Evolutionary conservation across 2,113 vertebrate genomes (phyloP), one percentile per base, ranked within the genome.

Genomic region (Herpetotheres cachinnans): DNA sequence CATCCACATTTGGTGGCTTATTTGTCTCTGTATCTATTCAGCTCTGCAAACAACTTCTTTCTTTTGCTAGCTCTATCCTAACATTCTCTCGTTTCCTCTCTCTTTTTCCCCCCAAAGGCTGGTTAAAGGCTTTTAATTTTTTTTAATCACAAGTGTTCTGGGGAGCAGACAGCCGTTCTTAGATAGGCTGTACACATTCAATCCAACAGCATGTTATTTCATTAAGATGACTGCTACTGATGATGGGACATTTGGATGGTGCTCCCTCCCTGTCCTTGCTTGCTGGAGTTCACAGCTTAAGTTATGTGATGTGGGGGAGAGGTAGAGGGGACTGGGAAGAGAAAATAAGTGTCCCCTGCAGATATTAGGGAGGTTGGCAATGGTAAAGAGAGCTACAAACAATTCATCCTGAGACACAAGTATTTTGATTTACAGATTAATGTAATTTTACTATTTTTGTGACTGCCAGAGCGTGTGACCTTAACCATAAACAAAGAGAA

Each of bases 401-500:
- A 62, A 30, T 32, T 65, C 12, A 46, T 22, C 27, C 40, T 25
- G 44, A 91, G 72, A 72, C 18, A 69, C 52, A 82, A 59, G 15
- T 38, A 79, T 62, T 92, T 80, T 42, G 29, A 78, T 84, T 81
- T 86, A 78, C 16, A 70, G 52, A 84, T 63, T 59, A 73, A 89
- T 69, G 14, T 36, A n/a, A 91, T 90, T 93, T 79, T 72, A 74
- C 19, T 89, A 21, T 32, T 97, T 92, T 80, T 91, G 67, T 65
- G 69, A 56, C 65, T 91, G 73, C 52, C 36, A 84, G 26, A 83
- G 61, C 69, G 19, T 82, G 54, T 89, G 89, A 85, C 89, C 83
- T 85, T 63, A 85, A 61, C 66, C n/a, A 92, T 63, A 92, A 95
- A 92, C 76, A 82, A 82, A 88, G 63, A 88, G 85, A 94, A 86